Evolutionary conservation across 2,888 invertebrate species (phyloP), one percentile per base, ranked within the genome.

Genomic region (Cryptophagus acutangulus): DNA sequence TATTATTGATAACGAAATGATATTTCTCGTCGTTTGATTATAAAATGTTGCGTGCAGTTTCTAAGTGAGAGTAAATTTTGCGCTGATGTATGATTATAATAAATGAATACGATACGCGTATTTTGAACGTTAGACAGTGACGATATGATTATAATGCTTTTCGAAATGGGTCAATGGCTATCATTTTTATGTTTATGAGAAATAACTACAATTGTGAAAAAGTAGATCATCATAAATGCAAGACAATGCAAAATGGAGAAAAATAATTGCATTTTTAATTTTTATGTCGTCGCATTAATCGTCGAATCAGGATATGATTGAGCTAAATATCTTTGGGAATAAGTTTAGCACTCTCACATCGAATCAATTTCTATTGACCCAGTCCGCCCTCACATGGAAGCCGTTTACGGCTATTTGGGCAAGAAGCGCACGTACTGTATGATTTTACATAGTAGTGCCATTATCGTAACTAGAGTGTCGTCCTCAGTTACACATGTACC

Each of bases 401-500:
- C 16, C 16, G n/a, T 35, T 45, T 45, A 43, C 45, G 42, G 48
- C 40, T 39, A 30, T 12, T n/a, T 44, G 41, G 36, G 17, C 45
- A 45, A 38, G 18, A 17, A 35, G 40, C 35, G 36, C 48, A 36
- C 18, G 29, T 33, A 34, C 10, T 36, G 38, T 43, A 36, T 40
- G 38, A 39, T 41, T 36, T 3, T 15, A 31, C 16, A 15, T 15
- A 28, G 6, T n/a, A 12, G 13, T 3, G 16, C 15, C 15, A 31
- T 31, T 8, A 31, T 8, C 10, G n/a, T 16, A 17, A 31, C 13
- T 17, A 36, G 41, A 38, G 36, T 42, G 40, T 24, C 40, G 41
- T 43, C 38, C 31, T 31, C 12, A 13, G 26, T 3, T 15, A 8
- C 13, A 15, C 13, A 16, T 31, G 31, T 15, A 8, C 31, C 13